Evolutionary conservation across 1,140 invertebrate species (phyloP).

Genomic region (Sipha flava): DNA sequence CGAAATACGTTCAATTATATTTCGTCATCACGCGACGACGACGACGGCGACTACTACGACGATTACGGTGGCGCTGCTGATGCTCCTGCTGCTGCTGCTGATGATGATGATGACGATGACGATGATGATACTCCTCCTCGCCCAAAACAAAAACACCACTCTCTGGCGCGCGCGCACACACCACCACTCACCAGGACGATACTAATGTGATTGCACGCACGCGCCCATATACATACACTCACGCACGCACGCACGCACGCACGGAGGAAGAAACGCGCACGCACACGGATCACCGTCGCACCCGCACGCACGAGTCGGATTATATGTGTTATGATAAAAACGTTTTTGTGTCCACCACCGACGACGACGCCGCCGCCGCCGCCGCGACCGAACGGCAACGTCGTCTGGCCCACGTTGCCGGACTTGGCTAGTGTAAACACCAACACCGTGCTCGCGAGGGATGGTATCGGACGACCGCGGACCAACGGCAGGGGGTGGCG

Average conservation of each 20-base stretch:
- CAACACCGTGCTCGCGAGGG: neutral
- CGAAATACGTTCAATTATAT: too few relatives aligned
- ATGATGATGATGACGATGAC: neutral
- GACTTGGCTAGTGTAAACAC: neutral
- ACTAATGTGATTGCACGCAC: neutral
- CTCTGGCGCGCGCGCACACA: neutral
- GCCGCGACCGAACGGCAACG: neutral
- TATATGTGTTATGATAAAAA: constrained; percentile 18
- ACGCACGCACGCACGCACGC: neutral
- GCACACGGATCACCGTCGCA: neutral
- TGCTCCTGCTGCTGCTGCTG: neutral
- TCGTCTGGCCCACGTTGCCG: neutral
- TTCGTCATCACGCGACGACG: too few relatives aligned
- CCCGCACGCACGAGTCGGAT: neutral
- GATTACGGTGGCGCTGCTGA: too few relatives aligned
- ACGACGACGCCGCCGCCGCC: neutral
- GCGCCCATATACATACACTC: neutral
- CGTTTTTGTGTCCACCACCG: neutral
- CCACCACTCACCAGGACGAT: neutral
- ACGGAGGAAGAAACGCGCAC: neutral
- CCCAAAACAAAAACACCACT: constrained; percentile 5
- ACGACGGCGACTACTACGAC: too few relatives aligned
- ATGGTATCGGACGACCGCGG: too few relatives aligned
- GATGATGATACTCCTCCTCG: neutral
- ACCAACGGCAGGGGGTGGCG: too few relatives aligned